A percentile compares a stretch with the other conserved stretches of the same genome.
phyloP scores from a whole-genome alignment of 2,113 vertebrate genomes.

The Xenus cinereus region DNA sequence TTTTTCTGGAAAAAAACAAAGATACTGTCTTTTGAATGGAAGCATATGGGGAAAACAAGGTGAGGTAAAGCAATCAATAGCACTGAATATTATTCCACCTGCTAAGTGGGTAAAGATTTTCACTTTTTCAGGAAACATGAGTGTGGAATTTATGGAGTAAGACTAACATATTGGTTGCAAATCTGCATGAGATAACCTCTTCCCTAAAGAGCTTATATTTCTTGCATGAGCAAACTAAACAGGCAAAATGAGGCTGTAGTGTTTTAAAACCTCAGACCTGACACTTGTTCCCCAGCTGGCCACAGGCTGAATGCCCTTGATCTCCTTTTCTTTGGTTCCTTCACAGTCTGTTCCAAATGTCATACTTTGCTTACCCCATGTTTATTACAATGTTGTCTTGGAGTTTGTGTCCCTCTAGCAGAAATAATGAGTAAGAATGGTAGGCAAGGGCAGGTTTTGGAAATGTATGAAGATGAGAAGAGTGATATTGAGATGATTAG shows the following conservation, averaged over 20 bases:
- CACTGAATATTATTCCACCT: not conserved
- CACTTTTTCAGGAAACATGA: not conserved
- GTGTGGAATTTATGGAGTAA: not conserved
- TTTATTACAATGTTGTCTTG: not conserved
- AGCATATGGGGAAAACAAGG: not conserved
- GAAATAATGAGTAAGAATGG: not conserved
- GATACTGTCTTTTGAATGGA: not conserved
- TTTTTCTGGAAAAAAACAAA: not conserved
- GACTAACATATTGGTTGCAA: not conserved
- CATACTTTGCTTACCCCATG: not conserved
- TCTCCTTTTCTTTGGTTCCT: not conserved
- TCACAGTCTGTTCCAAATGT: not conserved
- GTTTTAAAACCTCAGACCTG: accelerated
- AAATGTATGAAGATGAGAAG: not conserved
- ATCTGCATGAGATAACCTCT: not conserved
- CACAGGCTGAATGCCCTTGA: not conserved
- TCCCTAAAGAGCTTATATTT: not conserved
- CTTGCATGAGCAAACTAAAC: not conserved
- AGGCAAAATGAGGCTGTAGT: not conserved
- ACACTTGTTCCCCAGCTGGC: accelerated
- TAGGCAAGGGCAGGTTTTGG: not conserved
- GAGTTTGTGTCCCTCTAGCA: not conserved
- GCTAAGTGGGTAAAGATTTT: not conserved
- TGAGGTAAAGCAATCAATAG: not conserved
- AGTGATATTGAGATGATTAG: not conserved